These are phyloP conservation scores for Agapornis roseicollis DNA, from an alignment of 2,113 vertebrate species.

Conservation along the genomic window DNA sequence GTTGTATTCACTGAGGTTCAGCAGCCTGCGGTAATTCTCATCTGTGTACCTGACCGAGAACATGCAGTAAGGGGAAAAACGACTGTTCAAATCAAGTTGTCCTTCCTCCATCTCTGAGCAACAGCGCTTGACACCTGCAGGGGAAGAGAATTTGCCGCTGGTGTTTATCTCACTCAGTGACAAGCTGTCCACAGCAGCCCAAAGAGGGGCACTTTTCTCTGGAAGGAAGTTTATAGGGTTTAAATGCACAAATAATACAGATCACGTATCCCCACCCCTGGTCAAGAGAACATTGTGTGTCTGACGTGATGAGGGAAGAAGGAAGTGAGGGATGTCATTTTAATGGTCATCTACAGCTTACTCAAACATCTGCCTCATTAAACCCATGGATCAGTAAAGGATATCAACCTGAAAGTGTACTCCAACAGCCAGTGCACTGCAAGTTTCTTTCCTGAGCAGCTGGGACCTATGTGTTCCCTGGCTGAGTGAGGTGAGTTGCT, in stretches of 20 bases:
- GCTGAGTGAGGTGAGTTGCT: neutral
- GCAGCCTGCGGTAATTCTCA: slow-evolving; percentile 65
- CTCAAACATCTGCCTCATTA: neutral
- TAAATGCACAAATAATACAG: neutral
- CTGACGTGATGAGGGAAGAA: neutral
- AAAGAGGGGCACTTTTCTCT: neutral
- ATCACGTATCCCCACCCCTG: fast-evolving
- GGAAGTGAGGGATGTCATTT: neutral
- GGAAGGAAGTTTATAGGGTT: neutral
- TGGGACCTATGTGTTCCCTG: neutral
- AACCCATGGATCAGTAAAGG: neutral
- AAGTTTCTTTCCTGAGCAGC: neutral
- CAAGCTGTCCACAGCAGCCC: neutral
- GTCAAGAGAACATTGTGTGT: neutral
- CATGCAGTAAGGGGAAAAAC: slow-evolving; percentile 71
- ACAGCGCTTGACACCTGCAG: slow-evolving; percentile 72
- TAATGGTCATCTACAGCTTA: neutral
- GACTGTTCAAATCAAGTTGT: slow-evolving; percentile 70
- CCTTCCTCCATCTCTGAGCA: slow-evolving; percentile 73
- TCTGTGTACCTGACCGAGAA: slow-evolving; percentile 72
- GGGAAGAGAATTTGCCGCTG: neutral
- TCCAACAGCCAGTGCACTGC: neutral
- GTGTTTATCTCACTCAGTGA: neutral
- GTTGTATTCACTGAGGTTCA: slow-evolving; percentile 77
- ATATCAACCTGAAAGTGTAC: neutral